These are phyloP conservation scores for Clistopyga incitator DNA, from an alignment of 2,888 invertebrate species.

Conservation along the genomic window DNA sequence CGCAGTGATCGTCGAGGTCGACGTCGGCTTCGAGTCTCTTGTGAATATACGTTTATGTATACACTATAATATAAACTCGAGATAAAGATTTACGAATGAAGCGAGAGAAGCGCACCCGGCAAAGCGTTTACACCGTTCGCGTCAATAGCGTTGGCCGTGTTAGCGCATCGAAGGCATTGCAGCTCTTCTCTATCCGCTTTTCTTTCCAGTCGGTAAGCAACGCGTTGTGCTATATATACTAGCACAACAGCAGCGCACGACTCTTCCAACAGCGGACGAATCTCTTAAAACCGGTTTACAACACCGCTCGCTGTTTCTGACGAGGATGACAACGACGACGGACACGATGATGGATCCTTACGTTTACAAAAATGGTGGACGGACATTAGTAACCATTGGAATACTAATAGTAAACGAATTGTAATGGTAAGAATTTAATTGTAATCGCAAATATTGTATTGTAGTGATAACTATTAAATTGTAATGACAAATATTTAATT, in stretches of 20 bases:
- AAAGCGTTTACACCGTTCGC: slow-evolving; percentile 26
- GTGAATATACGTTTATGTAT: not conserved
- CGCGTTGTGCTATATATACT: not conserved
- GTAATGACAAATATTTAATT: too few relatives aligned
- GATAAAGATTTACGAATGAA: slow-evolving; percentile 54
- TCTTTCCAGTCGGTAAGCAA: slow-evolving; percentile 27
- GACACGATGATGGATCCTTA: slow-evolving; percentile 39
- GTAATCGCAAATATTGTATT: too few relatives aligned
- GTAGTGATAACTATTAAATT: too few relatives aligned
- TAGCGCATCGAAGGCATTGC: slow-evolving; percentile 35
- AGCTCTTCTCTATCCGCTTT: slow-evolving; percentile 33
- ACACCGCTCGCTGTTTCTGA: slow-evolving; percentile 37
- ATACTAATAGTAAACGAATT: too few relatives aligned
- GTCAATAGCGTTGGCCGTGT: slow-evolving; percentile 25
- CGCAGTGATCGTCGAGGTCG: slow-evolving; percentile 25
- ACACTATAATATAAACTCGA: slow-evolving; percentile 19
- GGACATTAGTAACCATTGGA: too few relatives aligned
- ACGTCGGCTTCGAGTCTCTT: slow-evolving; percentile 13
- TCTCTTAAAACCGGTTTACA: slow-evolving; percentile 62
- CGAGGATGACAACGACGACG: slow-evolving; percentile 46
- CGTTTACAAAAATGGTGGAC: too few relatives aligned
- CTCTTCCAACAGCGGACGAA: slow-evolving; percentile 54
- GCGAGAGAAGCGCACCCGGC: not conserved
- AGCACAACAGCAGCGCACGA: slow-evolving; percentile 18
- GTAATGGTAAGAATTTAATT: too few relatives aligned